Percentiles rank a stretch among this genome's conserved stretches.
phyloP scores from a whole-genome alignment of 2,888 invertebrate genomes.

The Diaperis boleti region DNA sequence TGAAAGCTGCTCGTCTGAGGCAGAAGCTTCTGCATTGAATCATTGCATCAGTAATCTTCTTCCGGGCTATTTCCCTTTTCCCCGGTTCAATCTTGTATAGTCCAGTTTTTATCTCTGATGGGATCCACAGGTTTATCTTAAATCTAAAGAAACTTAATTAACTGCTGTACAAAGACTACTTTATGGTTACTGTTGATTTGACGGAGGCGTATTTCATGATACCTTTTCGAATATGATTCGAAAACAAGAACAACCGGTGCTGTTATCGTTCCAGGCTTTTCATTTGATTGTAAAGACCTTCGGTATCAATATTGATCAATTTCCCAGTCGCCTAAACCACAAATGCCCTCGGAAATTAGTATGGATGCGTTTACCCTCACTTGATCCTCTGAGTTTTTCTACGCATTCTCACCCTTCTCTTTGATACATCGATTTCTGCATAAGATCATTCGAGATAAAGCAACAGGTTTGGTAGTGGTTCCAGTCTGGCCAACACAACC shows the following conservation, averaged over 20 bases:
- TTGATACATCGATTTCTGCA: too few relatives aligned
- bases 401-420: slow-evolving; percentile 41
- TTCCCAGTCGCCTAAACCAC: slow-evolving; percentile 48
- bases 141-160: too few relatives aligned
- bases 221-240: not conserved
- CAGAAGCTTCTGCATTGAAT: not conserved
- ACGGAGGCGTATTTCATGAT: slow-evolving; percentile 5
- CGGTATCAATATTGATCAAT: slow-evolving; percentile 33
- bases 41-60: too few relatives aligned
- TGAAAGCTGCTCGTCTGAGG: not conserved
- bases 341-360: slow-evolving; percentile 49
- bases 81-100: too few relatives aligned
- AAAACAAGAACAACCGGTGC: not conserved
- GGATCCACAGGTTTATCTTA: too few relatives aligned
- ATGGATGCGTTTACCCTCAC: slow-evolving; percentile 52
- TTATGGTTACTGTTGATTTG: not conserved
- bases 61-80: too few relatives aligned
- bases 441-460: slow-evolving; percentile 50
- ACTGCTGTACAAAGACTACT: not conserved
- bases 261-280: not conserved
- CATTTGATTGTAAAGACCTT: not conserved
- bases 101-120: too few relatives aligned
- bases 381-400: slow-evolving; percentile 40
- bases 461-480: too few relatives aligned
- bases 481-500: too few relatives aligned